A percentile compares a stretch with the other conserved stretches of the same genome.
Conservation (phyloP, 2,888 invertebrate species). For the Tipula unca region DNA sequence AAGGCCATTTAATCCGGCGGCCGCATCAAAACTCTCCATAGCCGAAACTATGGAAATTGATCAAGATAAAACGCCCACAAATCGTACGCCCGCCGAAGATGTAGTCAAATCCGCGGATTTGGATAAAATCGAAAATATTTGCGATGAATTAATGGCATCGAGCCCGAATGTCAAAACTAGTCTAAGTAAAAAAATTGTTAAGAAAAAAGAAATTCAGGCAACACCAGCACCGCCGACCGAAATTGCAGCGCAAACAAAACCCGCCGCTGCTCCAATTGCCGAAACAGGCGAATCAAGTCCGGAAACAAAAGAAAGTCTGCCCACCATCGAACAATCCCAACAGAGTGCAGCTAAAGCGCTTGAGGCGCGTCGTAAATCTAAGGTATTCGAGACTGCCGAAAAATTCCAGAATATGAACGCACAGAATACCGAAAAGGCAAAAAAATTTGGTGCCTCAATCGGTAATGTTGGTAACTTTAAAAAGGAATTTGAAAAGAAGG, state of each 20-base stretch:
- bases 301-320: slow-evolving; percentile 24
- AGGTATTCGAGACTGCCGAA: slow-evolving; percentile 61
- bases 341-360: slow-evolving; percentile 36
- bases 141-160: slow-evolving; percentile 32
- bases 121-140: slow-evolving; percentile 34
- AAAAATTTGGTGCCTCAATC: slow-evolving; percentile 70
- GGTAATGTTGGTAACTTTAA: slow-evolving; percentile 82
- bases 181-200: slow-evolving; percentile 21
- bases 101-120: slow-evolving; percentile 25
- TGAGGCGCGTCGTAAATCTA: slow-evolving; percentile 54
- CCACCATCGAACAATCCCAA: slow-evolving; percentile 26
- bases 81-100: slow-evolving; percentile 30
- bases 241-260: not conserved
- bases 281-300: not conserved
- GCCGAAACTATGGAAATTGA: slow-evolving; percentile 28
- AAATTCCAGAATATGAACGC: slow-evolving; percentile 53
- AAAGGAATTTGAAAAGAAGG: slow-evolving; percentile 75
- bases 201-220: slow-evolving; percentile 32
- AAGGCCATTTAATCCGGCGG: slow-evolving; percentile 37
- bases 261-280: not conserved
- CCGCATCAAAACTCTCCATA: slow-evolving; percentile 25
- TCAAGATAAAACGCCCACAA: slow-evolving; percentile 26
- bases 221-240: slow-evolving; percentile 32
- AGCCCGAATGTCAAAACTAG: not conserved
- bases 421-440: slow-evolving; percentile 51